Evolutionary conservation across 30 jellyfish, hydroid and myxozoan species (phyloP), one percentile per base, ranked within the genome.

Genomic region (Morbakka virulenta): DNA sequence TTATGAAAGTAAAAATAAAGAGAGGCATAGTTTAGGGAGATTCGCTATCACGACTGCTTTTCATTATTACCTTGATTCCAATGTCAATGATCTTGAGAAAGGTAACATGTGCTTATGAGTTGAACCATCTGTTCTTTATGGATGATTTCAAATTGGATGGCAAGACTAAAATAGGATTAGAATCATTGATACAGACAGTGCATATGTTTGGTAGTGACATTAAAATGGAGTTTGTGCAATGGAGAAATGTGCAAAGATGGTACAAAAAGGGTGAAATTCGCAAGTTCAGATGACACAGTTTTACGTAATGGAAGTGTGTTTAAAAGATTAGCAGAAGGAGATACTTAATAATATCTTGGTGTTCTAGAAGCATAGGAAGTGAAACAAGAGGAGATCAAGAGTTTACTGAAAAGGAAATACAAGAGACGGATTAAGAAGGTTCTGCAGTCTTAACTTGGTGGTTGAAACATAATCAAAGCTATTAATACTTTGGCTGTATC

Each of bases 11-110:
- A 25, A 31, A 67, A 29, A 67, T 79, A 2, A 50, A 67, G 52
- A 66, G 84, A 14, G 91, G 83, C 3, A 67, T 67, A 50, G 66
- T 79, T 66, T 76, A 79, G 50, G 84, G 91, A 27, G 83, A 79
- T 49, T 62, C 47, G 17, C 83, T 79, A 13, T 79, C 91, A 27
- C 91, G 83, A 1, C 24, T 52, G 3, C 50, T 80, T 12, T 50
- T 67, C 61, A 67, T 50, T 22, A 21, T 80, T 12, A 64, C 69
- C 21, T 32, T 79, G 84, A 41, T 64, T 41, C 87, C 84, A 53
- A 4, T 77, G 12, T 63, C 76, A 9, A 48, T 65, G 13, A 68
- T 65, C 28, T 62, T 80, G 28, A 65, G 20, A 11, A 51, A 48
- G 1, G 6, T 41, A 0, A 31, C 36, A 30, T 61, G 69, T 31